phyloP scores from a whole-genome alignment of 35 echinoderm and acorn worm species.

The Hemicentrotus pulcherrimus region DNA sequence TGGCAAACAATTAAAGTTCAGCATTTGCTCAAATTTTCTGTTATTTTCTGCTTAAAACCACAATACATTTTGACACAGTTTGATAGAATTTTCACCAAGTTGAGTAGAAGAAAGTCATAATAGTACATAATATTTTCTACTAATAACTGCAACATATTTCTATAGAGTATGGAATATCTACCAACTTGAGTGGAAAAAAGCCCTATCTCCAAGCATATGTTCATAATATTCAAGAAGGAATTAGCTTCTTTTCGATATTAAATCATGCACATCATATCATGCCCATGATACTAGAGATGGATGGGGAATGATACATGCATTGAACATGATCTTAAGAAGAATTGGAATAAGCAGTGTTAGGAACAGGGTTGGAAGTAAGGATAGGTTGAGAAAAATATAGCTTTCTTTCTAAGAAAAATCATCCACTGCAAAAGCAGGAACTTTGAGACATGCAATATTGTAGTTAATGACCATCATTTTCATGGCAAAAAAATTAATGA shows the following conservation, averaged over 20 bases:
- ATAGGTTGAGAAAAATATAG: neutral
- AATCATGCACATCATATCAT: neutral
- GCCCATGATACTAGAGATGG: neutral
- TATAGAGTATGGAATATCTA: no score
- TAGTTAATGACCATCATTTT: no score
- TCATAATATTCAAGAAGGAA: neutral
- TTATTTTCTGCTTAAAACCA: neutral
- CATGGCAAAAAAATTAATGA: no score
- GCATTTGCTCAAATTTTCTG: neutral
- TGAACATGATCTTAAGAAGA: neutral
- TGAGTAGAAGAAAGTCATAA: neutral
- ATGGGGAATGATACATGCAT: neutral
- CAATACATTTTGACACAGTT: neutral
- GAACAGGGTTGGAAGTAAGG: neutral
- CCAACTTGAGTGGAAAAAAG: no score
- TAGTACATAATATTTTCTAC: no score
- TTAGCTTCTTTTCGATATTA: neutral
- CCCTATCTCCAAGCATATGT: neutral
- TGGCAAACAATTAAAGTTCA: neutral
- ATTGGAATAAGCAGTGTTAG: neutral
- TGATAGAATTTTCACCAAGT: neutral
- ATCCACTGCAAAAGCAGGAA: no score
- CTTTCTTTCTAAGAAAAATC: neutral
- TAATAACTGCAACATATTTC: no score
- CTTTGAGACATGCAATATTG: no score